Percentiles rank a stretch among this genome's conserved stretches.
Conservation (phyloP, 2,888 invertebrate genomes). For the Incurvaria masculella region DNA sequence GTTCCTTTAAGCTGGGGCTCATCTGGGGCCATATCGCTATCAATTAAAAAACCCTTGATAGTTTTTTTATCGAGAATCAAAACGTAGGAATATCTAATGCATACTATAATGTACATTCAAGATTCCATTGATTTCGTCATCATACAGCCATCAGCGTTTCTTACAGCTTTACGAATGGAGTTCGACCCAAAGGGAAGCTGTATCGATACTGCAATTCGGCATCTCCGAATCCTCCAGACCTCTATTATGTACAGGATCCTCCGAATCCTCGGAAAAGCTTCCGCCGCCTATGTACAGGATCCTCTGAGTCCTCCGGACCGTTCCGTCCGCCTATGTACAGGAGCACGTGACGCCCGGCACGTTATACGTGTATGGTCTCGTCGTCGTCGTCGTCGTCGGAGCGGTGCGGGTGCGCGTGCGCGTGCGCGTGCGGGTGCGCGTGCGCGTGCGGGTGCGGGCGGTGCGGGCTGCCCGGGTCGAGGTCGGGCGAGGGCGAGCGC, state of each 20-base stretch:
- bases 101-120: constrained; percentile 49
- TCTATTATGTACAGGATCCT: no score
- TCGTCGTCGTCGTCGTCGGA: constrained; percentile 58
- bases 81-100: constrained; percentile 50
- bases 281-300: no score
- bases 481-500: constrained; percentile 49
- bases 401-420: constrained; percentile 38
- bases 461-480: constrained; percentile 59
- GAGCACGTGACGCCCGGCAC: constrained; percentile 2
- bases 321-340: neutral
- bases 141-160: no score
- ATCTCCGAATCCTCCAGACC: no score
- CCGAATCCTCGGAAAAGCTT: no score
- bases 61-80: no score
- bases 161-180: no score
- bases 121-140: constrained; percentile 1
- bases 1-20: no score
- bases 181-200: no score
- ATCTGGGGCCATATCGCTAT: neutral
- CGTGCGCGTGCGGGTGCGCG: constrained; percentile 28
- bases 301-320: neutral
- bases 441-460: constrained; percentile 43
- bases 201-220: no score
- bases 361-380: constrained; percentile 61
- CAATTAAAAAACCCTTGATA: no score